Conservation (phyloP, 2,797 vertebrate species). For the Phylloscopus collybita region DNA sequence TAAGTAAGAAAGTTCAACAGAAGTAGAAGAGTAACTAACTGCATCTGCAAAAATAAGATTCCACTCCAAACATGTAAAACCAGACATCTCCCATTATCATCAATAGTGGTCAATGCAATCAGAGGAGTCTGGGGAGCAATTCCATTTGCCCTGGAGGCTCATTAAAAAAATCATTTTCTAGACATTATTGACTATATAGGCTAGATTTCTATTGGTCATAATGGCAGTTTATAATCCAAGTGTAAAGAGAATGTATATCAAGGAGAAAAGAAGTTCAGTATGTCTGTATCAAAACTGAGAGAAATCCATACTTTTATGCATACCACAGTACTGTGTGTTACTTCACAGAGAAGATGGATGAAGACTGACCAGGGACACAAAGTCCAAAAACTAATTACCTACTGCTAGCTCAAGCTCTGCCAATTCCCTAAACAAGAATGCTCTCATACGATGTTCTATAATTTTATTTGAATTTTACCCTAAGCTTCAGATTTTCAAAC, state of each 20-base stretch:
- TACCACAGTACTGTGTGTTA: not conserved
- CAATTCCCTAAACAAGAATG: not conserved
- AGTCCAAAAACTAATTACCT: not conserved
- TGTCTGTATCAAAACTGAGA: not conserved
- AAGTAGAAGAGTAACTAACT: not conserved
- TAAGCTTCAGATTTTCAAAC: not conserved
- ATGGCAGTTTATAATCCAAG: not conserved
- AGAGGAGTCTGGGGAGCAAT: not conserved
- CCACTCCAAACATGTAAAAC: not conserved
- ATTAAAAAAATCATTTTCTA: constrained; percentile 18
- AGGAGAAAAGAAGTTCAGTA: not conserved
- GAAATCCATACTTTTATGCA: not conserved
- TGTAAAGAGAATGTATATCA: not conserved
- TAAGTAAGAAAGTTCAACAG: not conserved
- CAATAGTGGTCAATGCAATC: constrained; percentile 1
- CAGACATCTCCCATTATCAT: not conserved
- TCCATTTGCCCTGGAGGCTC: not conserved
- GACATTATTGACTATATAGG: not conserved
- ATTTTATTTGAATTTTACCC: not conserved
- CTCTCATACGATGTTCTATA: not conserved
- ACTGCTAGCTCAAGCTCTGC: not conserved
- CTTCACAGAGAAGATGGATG: not conserved
- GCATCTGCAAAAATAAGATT: not conserved
- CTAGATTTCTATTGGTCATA: not conserved
- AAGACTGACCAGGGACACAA: not conserved